Evolutionary conservation across 2,797 vertebrate genomes (phyloP).

Genomic region (Trachurus trachurus): DNA sequence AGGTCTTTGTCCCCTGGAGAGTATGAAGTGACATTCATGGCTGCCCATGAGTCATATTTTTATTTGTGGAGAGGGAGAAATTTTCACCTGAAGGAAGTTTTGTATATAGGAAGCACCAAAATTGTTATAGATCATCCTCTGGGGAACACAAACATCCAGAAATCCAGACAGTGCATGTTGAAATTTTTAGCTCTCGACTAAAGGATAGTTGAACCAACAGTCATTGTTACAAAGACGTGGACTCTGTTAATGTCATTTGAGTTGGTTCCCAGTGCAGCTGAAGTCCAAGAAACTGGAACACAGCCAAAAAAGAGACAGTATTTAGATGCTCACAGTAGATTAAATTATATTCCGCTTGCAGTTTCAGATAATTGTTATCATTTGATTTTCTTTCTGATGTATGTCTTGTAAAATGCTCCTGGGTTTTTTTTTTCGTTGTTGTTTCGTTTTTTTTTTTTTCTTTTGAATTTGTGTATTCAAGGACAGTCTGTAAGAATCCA

Average conservation of each 20-base stretch:
- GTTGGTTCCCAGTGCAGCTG: not conserved
- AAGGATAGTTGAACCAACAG: not conserved
- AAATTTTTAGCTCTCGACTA: not conserved
- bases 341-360: too few species aligned
- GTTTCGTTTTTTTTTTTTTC: too few species aligned
- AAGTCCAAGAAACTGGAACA: too few species aligned
- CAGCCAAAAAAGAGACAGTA: too few species aligned
- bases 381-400: too few species aligned
- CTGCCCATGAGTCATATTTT: not conserved
- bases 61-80: too few species aligned
- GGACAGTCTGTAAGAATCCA: not conserved
- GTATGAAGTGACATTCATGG: not conserved
- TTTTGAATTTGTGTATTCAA: too few species aligned
- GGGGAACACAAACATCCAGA: not conserved
- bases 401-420: too few species aligned
- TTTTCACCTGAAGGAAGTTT: not conserved
- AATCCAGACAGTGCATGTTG: not conserved
- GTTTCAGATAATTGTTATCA: too few species aligned
- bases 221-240: not conserved
- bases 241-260: not conserved
- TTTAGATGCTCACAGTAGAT: too few species aligned
- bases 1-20: not conserved
- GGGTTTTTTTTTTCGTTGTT: too few species aligned
- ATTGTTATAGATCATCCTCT: not conserved
- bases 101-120: not conserved